Base-by-base conservation (phyloP, 2,113 vertebrate species). In the Suricata suricatta region DNA sequence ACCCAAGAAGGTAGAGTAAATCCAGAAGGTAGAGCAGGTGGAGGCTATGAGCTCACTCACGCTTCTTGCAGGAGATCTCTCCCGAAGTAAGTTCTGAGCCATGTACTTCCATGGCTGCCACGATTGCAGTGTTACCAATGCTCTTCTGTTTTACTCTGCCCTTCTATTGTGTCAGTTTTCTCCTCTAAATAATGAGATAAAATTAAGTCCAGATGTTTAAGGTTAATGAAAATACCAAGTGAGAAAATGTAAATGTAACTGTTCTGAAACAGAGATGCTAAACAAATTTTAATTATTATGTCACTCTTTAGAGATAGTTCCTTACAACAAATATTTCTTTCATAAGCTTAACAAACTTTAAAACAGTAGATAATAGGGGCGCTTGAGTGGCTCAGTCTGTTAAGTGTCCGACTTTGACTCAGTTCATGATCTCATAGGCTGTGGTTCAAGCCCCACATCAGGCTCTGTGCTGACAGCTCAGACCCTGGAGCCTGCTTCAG, bases 181-280 rank as follows among this genome's bases (percentile, higher is more conserved):
- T 64, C 41, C 27, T 93, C 3, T 27, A 71, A 89, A 72, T 77
- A 63, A 63, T 50, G 33, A 50, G 19, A 29, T 44, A 71, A 66
- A 86, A 19, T 74, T 47, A 88, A 35, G 4, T 89, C 19, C 17
- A 82, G 57, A 74, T 74, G 85, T 96, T 92, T 13, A 89, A 88
- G 6, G 27, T 41, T 64, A 14, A 66, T 90, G 25, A 79, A 81
- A 77, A 41, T 71, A 77, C 29, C 21, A 80, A 68, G 31, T 71
- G 4, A 80, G 17, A 80, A 50, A 93, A 64, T 35, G 71, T 23
- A 77, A 82, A 68, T 66, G 3, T 33, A 41, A 74, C 3, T 74
- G 47, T 90, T 57, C 10, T 47, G 8, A 94, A 90, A 88, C 23
- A 50, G 8, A 79, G 1, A 0, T 35, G 15, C 13, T 90, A 38